Conservation (phyloP, 2,888 invertebrate genomes). For the Cheilosia impressa region DNA sequence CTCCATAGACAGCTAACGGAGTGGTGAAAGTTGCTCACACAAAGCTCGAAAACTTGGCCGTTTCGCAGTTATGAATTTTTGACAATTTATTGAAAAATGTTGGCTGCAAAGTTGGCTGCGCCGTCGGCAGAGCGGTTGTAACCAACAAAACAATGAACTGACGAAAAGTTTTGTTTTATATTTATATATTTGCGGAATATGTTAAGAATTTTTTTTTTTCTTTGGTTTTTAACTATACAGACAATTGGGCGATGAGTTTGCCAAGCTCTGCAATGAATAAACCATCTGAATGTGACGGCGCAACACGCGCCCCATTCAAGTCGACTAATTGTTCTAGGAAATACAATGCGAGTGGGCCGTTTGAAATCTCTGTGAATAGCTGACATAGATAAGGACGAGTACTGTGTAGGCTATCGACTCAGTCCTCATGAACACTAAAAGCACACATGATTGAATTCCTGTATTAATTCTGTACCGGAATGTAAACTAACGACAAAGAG, state of each 20-base stretch:
- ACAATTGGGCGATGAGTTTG: constrained; percentile 58
- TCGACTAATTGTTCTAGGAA: constrained; percentile 31
- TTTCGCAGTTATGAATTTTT: constrained; percentile 62
- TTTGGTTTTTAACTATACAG: constrained; percentile 28
- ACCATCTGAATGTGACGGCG: constrained; percentile 57
- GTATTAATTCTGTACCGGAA: too few species aligned
- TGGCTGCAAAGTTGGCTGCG: constrained; percentile 52
- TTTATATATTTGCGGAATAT: constrained; percentile 27
- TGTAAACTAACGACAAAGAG: too few species aligned
- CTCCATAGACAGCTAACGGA: background rate
- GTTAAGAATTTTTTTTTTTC: constrained; percentile 10
- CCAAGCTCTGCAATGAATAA: constrained; percentile 64
- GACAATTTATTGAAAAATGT: constrained; percentile 71
- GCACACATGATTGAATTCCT: too few species aligned
- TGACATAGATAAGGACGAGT: too few species aligned
- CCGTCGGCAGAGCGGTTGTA: constrained; percentile 9
- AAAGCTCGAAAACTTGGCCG: constrained; percentile 60
- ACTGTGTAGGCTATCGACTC: too few species aligned
- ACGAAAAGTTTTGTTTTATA: constrained; percentile 32
- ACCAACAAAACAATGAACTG: constrained; percentile 52
- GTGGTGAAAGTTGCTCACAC: constrained; percentile 39
- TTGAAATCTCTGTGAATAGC: background rate
- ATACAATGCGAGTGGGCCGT: background rate
- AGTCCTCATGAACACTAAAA: too few species aligned
- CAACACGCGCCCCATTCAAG: constrained; percentile 39